These are phyloP conservation scores for Lasioglossum albipes DNA, from an alignment of 1,140 invertebrate species.

Conservation along the genomic window DNA sequence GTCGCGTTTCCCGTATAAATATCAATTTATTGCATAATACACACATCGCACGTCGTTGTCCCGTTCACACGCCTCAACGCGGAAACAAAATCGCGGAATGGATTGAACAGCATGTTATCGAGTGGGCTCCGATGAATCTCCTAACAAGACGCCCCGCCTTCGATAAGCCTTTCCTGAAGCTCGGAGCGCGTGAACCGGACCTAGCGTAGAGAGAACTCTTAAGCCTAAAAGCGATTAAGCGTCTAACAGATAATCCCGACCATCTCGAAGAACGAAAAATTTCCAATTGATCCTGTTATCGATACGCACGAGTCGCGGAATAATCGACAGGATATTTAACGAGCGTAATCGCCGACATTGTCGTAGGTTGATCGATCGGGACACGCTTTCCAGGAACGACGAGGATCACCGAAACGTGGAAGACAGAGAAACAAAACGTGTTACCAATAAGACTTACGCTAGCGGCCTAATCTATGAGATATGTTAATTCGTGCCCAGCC, in stretches of 20 bases:
- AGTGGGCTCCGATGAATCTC: background rate
- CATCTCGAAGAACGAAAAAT: background rate
- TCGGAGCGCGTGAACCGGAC: slow-evolving; percentile 55
- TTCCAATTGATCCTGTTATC: too few species aligned
- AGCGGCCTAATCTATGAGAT: slow-evolving; percentile 46
- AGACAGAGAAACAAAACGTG: background rate
- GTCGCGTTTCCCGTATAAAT: slow-evolving; percentile 59
- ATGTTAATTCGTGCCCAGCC: slow-evolving; percentile 46
- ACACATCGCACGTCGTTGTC: slow-evolving; percentile 72
- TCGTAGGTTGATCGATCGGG: background rate
- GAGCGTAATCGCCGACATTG: background rate
- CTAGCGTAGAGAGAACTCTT: slow-evolving; percentile 55
- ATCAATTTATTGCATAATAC: slow-evolving; percentile 78
- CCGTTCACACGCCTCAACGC: slow-evolving; percentile 53
- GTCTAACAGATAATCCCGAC: background rate
- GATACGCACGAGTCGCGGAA: too few species aligned
- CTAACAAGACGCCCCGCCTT: too few species aligned
- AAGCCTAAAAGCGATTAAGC: slow-evolving; percentile 53
- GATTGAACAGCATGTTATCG: background rate
- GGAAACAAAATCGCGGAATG: background rate
- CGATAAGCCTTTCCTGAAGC: background rate
- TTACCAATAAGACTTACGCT: slow-evolving; percentile 33
- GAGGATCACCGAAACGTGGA: background rate
- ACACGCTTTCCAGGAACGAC: background rate
- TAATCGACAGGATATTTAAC: background rate